A percentile compares a stretch with the other conserved stretches of the same genome.
Evolutionary conservation across 2,888 invertebrate genomes (phyloP).

Genomic region (Glyphotaelius pellucidus): DNA sequence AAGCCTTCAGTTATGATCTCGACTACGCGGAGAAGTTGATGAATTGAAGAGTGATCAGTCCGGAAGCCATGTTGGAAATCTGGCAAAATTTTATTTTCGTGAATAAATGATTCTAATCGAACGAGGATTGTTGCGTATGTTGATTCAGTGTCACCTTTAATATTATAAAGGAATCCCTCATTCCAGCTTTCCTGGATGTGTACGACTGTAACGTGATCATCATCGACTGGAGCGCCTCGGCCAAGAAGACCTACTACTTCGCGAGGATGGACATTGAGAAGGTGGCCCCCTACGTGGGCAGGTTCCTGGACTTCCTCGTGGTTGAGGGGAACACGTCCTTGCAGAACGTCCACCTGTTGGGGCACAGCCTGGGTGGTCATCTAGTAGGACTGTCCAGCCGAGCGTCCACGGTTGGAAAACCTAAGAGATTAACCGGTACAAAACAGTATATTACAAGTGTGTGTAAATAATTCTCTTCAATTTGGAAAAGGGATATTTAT

Average conservation of each 20-base stretch:
- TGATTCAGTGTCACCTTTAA: not conserved
- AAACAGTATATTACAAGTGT: not conserved
- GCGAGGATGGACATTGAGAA: slow-evolving; percentile 44
- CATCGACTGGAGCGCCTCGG: slow-evolving; percentile 31
- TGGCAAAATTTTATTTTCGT: no score
- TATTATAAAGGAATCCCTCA: not conserved
- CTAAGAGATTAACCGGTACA: slow-evolving; percentile 63
- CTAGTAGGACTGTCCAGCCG: slow-evolving; percentile 47
- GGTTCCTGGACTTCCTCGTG: slow-evolving; percentile 39
- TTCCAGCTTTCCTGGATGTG: slow-evolving; percentile 14
- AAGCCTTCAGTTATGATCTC: no score
- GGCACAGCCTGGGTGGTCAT: slow-evolving; percentile 50
- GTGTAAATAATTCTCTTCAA: no score
- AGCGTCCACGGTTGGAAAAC: not conserved
- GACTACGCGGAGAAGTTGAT: no score
- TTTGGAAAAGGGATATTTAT: no score
- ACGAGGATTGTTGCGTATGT: no score
- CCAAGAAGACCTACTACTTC: slow-evolving; percentile 44
- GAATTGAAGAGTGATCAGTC: no score
- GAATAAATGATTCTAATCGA: no score
- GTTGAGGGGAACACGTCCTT: not conserved
- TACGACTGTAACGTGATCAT: slow-evolving; percentile 34
- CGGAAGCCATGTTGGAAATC: no score
- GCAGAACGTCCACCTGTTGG: slow-evolving; percentile 32
- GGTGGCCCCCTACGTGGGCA: slow-evolving; percentile 9